Evolutionary conservation across 2,888 invertebrate species (phyloP).

Genomic region (Drosophila robusta): DNA sequence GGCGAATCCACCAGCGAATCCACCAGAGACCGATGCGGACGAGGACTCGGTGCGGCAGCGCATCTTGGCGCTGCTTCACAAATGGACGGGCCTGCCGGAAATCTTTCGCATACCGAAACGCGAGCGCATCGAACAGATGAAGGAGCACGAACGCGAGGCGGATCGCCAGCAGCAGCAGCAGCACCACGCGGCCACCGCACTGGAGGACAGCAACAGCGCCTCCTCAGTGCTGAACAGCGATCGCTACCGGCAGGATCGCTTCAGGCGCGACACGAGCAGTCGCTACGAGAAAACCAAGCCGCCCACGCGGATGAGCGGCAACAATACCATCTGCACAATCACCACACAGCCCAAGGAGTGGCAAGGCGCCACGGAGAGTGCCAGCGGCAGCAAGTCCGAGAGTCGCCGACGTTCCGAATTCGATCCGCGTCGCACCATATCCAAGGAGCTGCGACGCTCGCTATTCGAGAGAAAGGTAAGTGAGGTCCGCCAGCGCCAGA

Average conservation of each 20-base stretch:
- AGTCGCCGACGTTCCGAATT: slow-evolving; percentile 35
- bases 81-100: slow-evolving; percentile 85
- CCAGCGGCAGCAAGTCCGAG: slow-evolving; percentile 31
- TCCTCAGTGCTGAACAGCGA: slow-evolving; percentile 41
- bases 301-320: slow-evolving; percentile 60
- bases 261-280: slow-evolving; percentile 59
- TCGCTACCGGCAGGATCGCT: slow-evolving; percentile 68
- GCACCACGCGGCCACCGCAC: slow-evolving; percentile 2
- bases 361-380: slow-evolving; percentile 13
- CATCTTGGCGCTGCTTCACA: slow-evolving; percentile 44
- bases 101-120: slow-evolving; percentile 92
- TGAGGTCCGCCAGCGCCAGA: neutral
- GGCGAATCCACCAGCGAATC: neutral
- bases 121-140: slow-evolving; percentile 96
- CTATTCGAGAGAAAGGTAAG: slow-evolving; percentile 83
- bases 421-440: slow-evolving; percentile 63
- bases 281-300: slow-evolving; percentile 62
- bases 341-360: slow-evolving; percentile 55
- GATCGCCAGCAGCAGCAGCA: slow-evolving; percentile 86
- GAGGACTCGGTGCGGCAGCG: slow-evolving; percentile 46
- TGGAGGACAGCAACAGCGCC: slow-evolving; percentile 45
- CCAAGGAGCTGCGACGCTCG: slow-evolving; percentile 83
- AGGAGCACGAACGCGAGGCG: slow-evolving; percentile 96
- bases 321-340: slow-evolving; percentile 70
- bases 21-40: neutral